Base-by-base conservation (phyloP, 35 echinoderm and acorn worm genomes). In the Lytechinus pictus region DNA sequence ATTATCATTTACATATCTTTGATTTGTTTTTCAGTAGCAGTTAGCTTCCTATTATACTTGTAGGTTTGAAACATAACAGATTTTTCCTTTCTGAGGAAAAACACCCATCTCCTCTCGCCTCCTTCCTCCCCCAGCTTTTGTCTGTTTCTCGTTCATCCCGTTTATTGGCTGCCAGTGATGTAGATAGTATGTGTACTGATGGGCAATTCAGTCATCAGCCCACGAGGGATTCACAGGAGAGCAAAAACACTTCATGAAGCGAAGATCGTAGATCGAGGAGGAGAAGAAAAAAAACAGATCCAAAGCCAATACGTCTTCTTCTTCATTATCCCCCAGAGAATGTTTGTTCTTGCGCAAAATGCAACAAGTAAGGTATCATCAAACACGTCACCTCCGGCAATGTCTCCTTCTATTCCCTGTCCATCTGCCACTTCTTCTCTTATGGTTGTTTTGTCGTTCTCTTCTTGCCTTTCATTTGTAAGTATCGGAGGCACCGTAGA, bases 211-310 rank as follows among this genome's bases (percentile, higher is more conserved):
- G 66, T 79, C 19, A 79, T 79, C 66, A 79, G n/a, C 66, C 66
- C 66, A 79, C 66, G 8, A 79, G 66, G 66, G 66, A 79, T 79
- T 19, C 66, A 79, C 19, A 79, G 21, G 66, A 79, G 66, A 79
- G 66, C 66, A n/a, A 79, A 79, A 79, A 79, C 66, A 79, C 66
- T 79, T 79, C 66, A 79, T 79, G 66, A 79, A 79, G 66, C 66
- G 66, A 24, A 79, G 66, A 79, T 79, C 66, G 66, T 79, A n/a
- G 66, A 79, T 79, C 66, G 66, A 79, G 66, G 19, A 79, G 66
- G 66, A 79, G 66, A 79, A 44, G 33, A 44, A 44, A 14, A n/a
- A 79, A 79, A 79, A 24, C 4, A 14, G 66, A 24, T 24, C 21
- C 21, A 79, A 79, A 79, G 66, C 66, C 66, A 79, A 79, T 79